Conservation (phyloP, 2,113 vertebrate species). For the Pristiophorus japonicus region DNA sequence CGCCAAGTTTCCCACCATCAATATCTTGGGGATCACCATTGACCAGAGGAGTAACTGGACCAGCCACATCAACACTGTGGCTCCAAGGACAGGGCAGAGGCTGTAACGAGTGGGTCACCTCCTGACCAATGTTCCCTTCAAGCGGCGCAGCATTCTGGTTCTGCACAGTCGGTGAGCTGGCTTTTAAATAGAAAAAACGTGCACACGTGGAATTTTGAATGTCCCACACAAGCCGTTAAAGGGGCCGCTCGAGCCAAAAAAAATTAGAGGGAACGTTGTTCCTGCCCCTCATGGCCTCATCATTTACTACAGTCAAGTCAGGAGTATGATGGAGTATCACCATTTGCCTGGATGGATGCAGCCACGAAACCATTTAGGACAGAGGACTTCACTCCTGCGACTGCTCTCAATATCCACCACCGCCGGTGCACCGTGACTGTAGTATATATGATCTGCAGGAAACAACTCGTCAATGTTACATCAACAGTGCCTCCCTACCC, state of each 20-base stretch:
- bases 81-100: neutral
- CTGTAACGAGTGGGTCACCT: neutral
- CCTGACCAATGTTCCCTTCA: no score
- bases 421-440: neutral
- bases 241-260: no score
- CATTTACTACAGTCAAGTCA: neutral
- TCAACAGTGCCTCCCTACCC: no score
- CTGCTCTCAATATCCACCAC: neutral
- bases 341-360: neutral
- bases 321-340: neutral
- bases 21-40: neutral
- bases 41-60: neutral
- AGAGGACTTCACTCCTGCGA: neutral
- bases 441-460: neutral
- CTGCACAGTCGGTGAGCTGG: no score
- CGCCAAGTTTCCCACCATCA: neutral
- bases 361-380: neutral
- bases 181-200: no score
- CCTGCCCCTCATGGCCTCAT: neutral
- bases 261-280: no score
- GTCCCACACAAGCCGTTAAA: no score
- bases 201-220: no score
- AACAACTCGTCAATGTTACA: neutral
- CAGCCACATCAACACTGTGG: neutral
- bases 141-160: no score